These are phyloP conservation scores for Drosophila dives DNA, from an alignment of 2,888 invertebrate genomes.

Conservation along the genomic window DNA sequence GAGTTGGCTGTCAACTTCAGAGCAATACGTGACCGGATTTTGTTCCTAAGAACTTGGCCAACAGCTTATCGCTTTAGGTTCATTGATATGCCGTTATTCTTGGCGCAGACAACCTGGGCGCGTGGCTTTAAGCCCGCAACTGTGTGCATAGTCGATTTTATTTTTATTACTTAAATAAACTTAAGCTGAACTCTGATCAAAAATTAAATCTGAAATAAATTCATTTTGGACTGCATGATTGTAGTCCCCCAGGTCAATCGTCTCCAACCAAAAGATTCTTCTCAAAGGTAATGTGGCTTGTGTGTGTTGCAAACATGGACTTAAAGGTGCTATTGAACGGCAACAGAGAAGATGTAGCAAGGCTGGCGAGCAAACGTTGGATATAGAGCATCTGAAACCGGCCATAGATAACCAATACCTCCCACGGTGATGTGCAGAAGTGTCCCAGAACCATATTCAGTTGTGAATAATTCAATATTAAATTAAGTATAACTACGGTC, in stretches of 20 bases:
- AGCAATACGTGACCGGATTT: constrained; percentile 47
- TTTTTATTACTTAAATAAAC: constrained; percentile 42
- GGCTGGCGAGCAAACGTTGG: too few species aligned
- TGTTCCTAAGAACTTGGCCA: constrained; percentile 30
- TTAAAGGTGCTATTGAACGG: constrained; percentile 26
- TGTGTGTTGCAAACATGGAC: constrained; percentile 16
- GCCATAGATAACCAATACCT: constrained; percentile 35
- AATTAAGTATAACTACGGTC: constrained; percentile 41
- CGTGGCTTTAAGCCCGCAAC: constrained; percentile 3
- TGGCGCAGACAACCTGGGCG: not conserved
- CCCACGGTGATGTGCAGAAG: constrained; percentile 49
- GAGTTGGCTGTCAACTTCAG: constrained; percentile 36
- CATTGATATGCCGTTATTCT: constrained; percentile 52
- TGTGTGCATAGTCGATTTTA: not conserved
- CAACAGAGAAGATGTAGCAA: not conserved
- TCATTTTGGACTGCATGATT: not conserved
- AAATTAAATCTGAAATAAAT: not conserved
- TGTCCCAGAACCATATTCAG: constrained; percentile 59
- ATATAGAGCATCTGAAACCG: constrained; percentile 1
- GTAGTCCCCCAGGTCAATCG: not conserved
- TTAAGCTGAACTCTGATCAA: not conserved
- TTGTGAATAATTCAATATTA: constrained; percentile 36
- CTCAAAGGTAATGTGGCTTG: constrained; percentile 30
- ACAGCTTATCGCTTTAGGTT: constrained; percentile 11
- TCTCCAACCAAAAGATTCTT: constrained; percentile 26